phyloP scores from a whole-genome alignment of 2,888 invertebrate species.

The Eupithecia centaureata region DNA sequence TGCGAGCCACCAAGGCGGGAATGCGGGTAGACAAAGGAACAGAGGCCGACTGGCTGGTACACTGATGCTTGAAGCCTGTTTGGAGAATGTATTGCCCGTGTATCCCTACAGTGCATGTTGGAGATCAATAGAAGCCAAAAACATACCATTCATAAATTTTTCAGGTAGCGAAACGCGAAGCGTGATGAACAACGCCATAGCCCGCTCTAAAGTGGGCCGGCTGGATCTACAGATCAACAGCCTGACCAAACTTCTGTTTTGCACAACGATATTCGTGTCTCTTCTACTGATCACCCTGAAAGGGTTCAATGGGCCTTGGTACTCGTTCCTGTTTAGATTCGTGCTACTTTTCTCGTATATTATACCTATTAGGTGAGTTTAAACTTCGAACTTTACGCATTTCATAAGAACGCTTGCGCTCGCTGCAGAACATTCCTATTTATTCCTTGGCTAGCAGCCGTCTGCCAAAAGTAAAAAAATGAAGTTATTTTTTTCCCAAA shows the following conservation, averaged over 20 bases:
- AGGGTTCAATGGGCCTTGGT: constrained; percentile 98
- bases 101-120: too few species aligned
- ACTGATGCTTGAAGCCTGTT: too few species aligned
- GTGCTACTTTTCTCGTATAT: constrained; percentile 99
- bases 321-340: constrained; percentile 97
- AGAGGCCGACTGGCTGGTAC: too few species aligned
- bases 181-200: constrained; percentile 99
- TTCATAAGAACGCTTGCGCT: not conserved
- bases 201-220: constrained; percentile 97
- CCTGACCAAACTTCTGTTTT: constrained; percentile 96
- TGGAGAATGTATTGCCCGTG: too few species aligned
- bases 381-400: not conserved
- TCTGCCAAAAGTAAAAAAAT: too few species aligned
- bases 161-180: constrained; percentile 96
- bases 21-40: too few species aligned
- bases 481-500: too few species aligned
- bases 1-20: too few species aligned
- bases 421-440: too few species aligned
- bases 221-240: constrained; percentile 98
- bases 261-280: constrained; percentile 94
- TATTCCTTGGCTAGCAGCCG: too few species aligned
- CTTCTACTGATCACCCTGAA: constrained; percentile 98
- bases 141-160: constrained; percentile 12
- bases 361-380: constrained; percentile 94
- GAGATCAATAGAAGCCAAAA: not conserved